Conservation (phyloP, 2,113 vertebrate genomes). For the Piliocolobus tephrosceles region DNA sequence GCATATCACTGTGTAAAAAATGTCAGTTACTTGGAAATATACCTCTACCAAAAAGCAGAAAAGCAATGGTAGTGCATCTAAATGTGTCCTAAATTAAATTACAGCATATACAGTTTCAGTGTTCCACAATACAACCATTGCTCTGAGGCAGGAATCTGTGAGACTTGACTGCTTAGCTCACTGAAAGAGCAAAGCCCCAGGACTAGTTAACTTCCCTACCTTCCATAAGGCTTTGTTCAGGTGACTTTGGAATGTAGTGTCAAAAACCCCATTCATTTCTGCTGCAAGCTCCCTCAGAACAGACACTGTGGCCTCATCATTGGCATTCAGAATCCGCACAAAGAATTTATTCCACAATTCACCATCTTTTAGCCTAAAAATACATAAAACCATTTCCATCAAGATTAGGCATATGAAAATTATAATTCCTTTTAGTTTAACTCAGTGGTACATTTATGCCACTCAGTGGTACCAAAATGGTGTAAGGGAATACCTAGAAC, state of each 20-base stretch:
- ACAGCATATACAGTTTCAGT: not conserved
- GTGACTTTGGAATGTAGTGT: conserved; percentile 79
- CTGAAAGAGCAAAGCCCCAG: conserved; percentile 68
- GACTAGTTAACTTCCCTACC: conserved; percentile 74
- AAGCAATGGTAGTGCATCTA: not conserved
- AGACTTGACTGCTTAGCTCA: conserved; percentile 26
- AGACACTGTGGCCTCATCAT: conserved; percentile 78
- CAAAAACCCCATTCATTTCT: conserved; percentile 81
- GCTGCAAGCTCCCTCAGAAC: conserved; percentile 84
- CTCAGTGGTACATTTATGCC: not conserved
- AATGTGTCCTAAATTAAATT: not conserved
- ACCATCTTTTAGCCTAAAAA: conserved; percentile 78
- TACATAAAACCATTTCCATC: conserved; percentile 69
- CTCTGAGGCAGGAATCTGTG: conserved; percentile 22
- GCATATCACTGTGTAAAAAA: not conserved
- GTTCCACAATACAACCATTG: not conserved
- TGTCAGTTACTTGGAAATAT: not conserved
- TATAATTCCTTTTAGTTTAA: conserved; percentile 25
- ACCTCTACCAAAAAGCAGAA: not conserved
- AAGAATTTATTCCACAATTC: conserved; percentile 87
- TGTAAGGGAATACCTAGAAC: conserved; percentile 6
- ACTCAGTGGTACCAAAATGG: conserved; percentile 9
- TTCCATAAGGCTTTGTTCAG: conserved; percentile 81
- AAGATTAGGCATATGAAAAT: conserved; percentile 57
- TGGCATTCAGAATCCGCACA: conserved; percentile 85